Evolutionary conservation across 35 echinoderm and acorn worm genomes (phyloP), one percentile per base, ranked within the genome.

Genomic region (Amphiura filiformis): DNA sequence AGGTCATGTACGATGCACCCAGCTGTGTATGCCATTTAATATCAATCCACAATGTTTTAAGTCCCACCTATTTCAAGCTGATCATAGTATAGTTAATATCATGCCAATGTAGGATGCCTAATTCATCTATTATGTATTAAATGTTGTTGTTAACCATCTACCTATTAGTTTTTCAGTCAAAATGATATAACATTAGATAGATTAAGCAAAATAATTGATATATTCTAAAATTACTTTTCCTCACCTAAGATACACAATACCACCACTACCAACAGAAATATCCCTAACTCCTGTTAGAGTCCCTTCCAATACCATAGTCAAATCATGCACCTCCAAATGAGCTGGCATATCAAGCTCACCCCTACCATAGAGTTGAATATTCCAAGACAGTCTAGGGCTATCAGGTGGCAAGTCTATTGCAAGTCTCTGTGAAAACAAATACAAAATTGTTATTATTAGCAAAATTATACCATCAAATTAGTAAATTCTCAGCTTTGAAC

Each of bases 381-480:
- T 86, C 94, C 94, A 97, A 20, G 87, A 47, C 37, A 89, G 56
- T n/a, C 94, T 91, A 41, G 94, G 94, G 47, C 81, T 92, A n/a
- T 81, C n/a, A 39, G 87, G 70, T 47, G 90, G 94, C 0, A 97
- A 91, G 38, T 90, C 94, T 64, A 97, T 92, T 38, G 78, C 34
- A 47, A 97, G 84, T 49, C 70, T 76, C 94, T 97, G 39, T 4
- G 13, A 38, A 1, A 36, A 75, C 17, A 57, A 65, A 13, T n/a
- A 35, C 3, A 85, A 84, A 37, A 42, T 0, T 32, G 42, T 32
- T 31, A 26, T 20, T 70, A 1, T 52, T 52, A 0, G 33, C 39
- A 52, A 57, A 0, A 38, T 18, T 39, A 38, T 41, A 20, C 38
- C 20, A 22, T 32, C 0, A 77, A 14, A 0, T 13, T 32, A 77